These are phyloP conservation scores for Acrocyrtus sp. DNA, from an alignment of 2,888 invertebrate genomes.

Conservation along the genomic window DNA sequence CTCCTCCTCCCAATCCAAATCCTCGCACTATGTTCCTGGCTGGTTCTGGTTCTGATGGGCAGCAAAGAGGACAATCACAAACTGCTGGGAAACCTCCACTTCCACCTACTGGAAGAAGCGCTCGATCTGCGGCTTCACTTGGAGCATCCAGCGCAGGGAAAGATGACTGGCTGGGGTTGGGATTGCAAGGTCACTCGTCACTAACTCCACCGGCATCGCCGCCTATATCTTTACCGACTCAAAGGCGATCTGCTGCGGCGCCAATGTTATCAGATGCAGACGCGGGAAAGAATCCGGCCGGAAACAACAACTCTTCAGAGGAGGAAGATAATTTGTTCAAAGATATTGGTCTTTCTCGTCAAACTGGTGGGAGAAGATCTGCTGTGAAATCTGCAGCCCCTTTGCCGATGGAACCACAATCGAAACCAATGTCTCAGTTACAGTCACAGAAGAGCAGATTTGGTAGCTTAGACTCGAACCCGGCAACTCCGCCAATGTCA, in stretches of 20 bases:
- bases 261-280: background rate
- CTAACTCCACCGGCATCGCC: constrained; percentile 30
- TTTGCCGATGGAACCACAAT: too few relatives aligned
- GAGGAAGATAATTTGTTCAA: constrained; percentile 24
- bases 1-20: too few relatives aligned
- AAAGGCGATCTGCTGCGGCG: background rate
- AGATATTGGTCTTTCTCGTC: constrained; percentile 16
- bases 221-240: constrained; percentile 15
- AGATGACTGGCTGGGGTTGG: constrained; percentile 50
- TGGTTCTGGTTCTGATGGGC: too few relatives aligned
- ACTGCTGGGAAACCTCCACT: background rate
- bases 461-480: background rate
- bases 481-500: constrained; percentile 1
- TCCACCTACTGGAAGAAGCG: constrained; percentile 12
- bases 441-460: constrained; percentile 1
- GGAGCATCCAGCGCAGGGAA: background rate
- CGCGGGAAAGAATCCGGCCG: background rate
- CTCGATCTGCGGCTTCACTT: constrained; percentile 4
- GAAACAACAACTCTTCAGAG: constrained; percentile 13
- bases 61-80: too few relatives aligned
- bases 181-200: constrained; percentile 25
- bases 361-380: background rate
- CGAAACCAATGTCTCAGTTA: background rate
- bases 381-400: background rate
- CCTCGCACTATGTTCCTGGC: constrained; percentile 14